A percentile compares a stretch with the other conserved stretches of the same genome.
These are phyloP conservation scores for Xiphophorus hellerii DNA, from an alignment of 2,113 vertebrate genomes.

Conservation along the genomic window DNA sequence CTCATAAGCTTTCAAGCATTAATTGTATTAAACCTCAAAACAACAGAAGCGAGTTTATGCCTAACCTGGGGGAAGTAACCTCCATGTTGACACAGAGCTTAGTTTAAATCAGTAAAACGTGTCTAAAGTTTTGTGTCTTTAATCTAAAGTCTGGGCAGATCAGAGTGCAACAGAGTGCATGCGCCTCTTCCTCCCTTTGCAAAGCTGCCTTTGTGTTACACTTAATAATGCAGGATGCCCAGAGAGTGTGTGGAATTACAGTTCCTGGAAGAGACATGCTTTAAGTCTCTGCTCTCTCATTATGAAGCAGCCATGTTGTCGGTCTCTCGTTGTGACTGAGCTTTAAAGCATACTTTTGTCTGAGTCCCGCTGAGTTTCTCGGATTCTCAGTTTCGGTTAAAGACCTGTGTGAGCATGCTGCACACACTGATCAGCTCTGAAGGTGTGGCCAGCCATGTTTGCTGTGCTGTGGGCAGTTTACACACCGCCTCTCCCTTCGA, in stretches of 20 bases:
- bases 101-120: conserved; percentile 51
- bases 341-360: conserved; percentile 16
- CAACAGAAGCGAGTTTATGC: not conserved
- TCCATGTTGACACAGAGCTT: conserved; percentile 33
- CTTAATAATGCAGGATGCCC: conserved; percentile 76
- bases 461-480: conserved; percentile 28
- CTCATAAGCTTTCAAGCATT: not conserved
- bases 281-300: conserved; percentile 39
- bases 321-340: conserved; percentile 29
- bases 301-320: conserved; percentile 31
- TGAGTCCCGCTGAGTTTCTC: conserved; percentile 15
- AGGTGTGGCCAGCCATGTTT: conserved; percentile 37
- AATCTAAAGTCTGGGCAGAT: conserved; percentile 51
- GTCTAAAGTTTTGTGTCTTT: conserved; percentile 39
- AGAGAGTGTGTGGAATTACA: conserved; percentile 62
- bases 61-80: not conserved
- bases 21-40: conserved; percentile 4
- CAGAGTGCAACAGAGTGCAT: conserved; percentile 55
- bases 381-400: conserved; percentile 23
- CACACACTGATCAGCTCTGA: conserved; percentile 17
- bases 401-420: conserved; percentile 16
- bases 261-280: conserved; percentile 58
- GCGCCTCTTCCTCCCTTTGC: conserved; percentile 31
- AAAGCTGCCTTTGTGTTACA: conserved; percentile 48
- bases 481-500: conserved; percentile 24